These are phyloP conservation scores for Chiloscyllium punctatum DNA, from an alignment of 2,797 vertebrate genomes.

Conservation along the genomic window DNA sequence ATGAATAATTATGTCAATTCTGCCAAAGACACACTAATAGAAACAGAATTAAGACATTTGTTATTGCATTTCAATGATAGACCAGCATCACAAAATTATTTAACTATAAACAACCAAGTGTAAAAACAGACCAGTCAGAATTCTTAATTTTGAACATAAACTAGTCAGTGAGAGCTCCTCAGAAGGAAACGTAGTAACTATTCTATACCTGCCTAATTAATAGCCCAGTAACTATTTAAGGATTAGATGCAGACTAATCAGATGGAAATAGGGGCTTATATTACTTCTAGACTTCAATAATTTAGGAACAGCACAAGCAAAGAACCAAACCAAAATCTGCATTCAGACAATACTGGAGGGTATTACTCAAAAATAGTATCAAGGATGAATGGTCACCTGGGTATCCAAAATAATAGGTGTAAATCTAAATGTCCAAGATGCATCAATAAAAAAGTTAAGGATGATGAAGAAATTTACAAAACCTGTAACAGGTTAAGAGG, in stretches of 20 bases:
- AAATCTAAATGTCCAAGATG: too few species aligned
- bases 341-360: too few species aligned
- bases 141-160: neutral
- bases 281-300: neutral
- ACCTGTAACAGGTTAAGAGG: too few species aligned
- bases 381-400: too few species aligned
- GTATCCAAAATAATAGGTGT: too few species aligned
- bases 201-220: neutral
- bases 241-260: neutral
- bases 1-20: neutral
- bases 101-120: too few species aligned
- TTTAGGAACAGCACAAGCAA: neutral
- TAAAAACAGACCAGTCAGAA: neutral
- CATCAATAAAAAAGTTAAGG: too few species aligned
- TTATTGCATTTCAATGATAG: too few species aligned
- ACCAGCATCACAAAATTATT: too few species aligned
- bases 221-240: neutral
- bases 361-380: too few species aligned
- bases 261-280: neutral
- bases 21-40: neutral
- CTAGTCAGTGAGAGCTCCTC: neutral
- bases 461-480: too few species aligned
- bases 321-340: neutral
- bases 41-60: neutral
- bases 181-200: too few species aligned